Conservation (phyloP, 64 coral and sea anemone species). For the Pachyseris speciosa region DNA sequence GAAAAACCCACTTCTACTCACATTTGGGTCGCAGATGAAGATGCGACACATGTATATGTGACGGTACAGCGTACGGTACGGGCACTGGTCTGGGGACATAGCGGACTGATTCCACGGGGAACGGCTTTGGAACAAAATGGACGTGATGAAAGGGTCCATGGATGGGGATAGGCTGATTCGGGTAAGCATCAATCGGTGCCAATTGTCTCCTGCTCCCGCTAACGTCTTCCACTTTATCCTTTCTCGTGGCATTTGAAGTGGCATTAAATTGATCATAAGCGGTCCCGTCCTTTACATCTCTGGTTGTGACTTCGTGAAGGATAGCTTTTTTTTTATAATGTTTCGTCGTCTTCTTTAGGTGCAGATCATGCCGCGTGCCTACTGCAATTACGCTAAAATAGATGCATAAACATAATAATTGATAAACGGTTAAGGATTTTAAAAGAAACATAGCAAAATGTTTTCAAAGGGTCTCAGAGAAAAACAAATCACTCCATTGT, state of each 20-base stretch:
- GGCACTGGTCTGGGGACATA: conserved; percentile 82
- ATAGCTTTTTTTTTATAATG: too few species aligned
- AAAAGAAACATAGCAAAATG: background rate
- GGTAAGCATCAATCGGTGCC: background rate
- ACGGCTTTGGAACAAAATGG: conserved; percentile 83
- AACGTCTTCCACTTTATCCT: background rate
- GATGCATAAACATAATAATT: background rate
- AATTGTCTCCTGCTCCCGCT: conserved; percentile 30
- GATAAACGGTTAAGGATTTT: conserved; percentile 1
- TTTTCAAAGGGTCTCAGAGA: background rate
- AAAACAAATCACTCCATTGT: conserved; percentile 20
- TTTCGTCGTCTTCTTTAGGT: background rate
- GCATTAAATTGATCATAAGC: background rate
- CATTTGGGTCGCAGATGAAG: conserved; percentile 62
- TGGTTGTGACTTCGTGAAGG: background rate
- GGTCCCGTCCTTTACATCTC: background rate
- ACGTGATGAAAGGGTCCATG: conserved; percentile 60
- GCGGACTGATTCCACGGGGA: conserved; percentile 78
- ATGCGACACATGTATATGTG: conserved; percentile 67
- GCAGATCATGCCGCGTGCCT: background rate
- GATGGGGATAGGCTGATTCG: conserved; percentile 1
- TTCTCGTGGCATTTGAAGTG: background rate
- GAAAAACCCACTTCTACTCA: conserved; percentile 36
- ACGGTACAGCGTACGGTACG: conserved; percentile 42
- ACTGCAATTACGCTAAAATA: background rate